Evolutionary conservation across 2,888 invertebrate species (phyloP).

Genomic region (Eilema caniola): DNA sequence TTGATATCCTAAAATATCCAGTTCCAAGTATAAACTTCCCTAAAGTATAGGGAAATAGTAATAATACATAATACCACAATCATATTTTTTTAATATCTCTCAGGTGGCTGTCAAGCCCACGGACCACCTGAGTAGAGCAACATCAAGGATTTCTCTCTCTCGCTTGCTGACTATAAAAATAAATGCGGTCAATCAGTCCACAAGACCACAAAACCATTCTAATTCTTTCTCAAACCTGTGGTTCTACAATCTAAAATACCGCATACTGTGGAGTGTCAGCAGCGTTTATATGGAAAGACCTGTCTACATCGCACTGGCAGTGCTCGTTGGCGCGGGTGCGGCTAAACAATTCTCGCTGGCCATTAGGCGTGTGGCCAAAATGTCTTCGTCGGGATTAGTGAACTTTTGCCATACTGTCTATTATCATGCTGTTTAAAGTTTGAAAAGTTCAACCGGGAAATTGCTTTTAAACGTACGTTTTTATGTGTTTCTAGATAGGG

Average conservation of each 20-base stretch:
- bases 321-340: conserved; percentile 8
- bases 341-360: conserved; percentile 59
- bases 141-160: too few species aligned
- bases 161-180: too few species aligned
- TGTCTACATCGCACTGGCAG: conserved; percentile 35
- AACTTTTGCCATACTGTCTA: conserved; percentile 39
- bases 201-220: neutral
- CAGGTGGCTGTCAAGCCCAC: too few species aligned
- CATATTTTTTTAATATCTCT: too few species aligned
- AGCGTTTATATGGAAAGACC: conserved; percentile 49
- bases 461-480: conserved; percentile 25
- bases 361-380: conserved; percentile 72
- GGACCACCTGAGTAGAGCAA: too few species aligned
- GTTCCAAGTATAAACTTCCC: too few species aligned
- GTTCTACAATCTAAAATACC: conserved; percentile 32
- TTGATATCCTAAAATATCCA: too few species aligned
- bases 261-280: conserved; percentile 29
- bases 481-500: neutral
- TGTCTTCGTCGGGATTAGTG: conserved; percentile 60
- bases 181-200: neutral
- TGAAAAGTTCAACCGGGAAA: conserved; percentile 26
- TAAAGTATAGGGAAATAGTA: too few species aligned
- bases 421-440: conserved; percentile 42
- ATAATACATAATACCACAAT: too few species aligned
- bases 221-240: neutral